Evolutionary conservation across 2,888 invertebrate species (phyloP).

Genomic region (Subacronicta megacephala): DNA sequence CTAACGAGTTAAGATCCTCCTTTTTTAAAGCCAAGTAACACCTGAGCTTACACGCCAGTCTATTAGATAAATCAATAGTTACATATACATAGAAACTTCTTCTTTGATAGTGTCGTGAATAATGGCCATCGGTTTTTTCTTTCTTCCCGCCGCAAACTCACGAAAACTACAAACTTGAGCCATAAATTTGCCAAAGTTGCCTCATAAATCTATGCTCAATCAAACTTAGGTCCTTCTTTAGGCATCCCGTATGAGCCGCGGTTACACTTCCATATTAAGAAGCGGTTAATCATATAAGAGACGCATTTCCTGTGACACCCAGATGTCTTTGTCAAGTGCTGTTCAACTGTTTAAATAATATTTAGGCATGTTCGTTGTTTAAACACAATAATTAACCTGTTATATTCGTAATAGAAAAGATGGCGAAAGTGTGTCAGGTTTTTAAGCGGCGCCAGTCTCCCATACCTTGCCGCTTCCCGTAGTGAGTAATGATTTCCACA

Average conservation of each 20-base stretch:
- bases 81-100: constrained; percentile 21
- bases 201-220: constrained; percentile 54
- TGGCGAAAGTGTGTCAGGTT: too few relatives aligned
- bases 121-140: constrained; percentile 25
- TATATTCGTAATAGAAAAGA: not conserved
- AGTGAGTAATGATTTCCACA: too few relatives aligned
- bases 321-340: constrained; percentile 23
- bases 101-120: constrained; percentile 30
- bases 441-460: too few relatives aligned
- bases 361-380: constrained; percentile 1
- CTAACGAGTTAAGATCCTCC: not conserved
- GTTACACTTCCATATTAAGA: constrained; percentile 44
- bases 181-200: constrained; percentile 51
- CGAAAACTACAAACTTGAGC: constrained; percentile 42
- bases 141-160: constrained; percentile 11
- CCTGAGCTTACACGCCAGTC: constrained; percentile 9
- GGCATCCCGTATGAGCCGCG: constrained; percentile 33
- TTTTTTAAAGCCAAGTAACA: not conserved
- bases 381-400: not conserved
- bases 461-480: too few relatives aligned
- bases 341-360: constrained; percentile 9
- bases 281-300: constrained; percentile 31
- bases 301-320: constrained; percentile 42
- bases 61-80: constrained; percentile 45
- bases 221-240: constrained; percentile 51